Base-by-base conservation (phyloP, 2,888 invertebrate genomes). In the Dolichopus griseipennis region DNA sequence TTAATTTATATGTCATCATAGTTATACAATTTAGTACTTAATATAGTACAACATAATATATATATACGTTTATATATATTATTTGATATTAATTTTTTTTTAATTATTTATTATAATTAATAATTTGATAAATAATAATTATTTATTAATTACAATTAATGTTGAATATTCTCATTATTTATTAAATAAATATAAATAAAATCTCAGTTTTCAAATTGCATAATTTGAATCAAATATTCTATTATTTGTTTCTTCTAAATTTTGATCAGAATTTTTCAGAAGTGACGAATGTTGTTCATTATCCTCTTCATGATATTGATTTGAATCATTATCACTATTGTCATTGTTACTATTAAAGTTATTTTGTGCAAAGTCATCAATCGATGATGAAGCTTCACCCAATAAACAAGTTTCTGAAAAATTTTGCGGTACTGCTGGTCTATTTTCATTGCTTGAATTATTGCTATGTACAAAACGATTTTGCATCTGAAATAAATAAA, bases 351-450 rank as follows among this genome's bases (percentile, higher is more conserved):
- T 9, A 22, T 62, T 62, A 66, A 70, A 70, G 7, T 69, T 33
- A 43, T 70, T 67, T 52, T 66, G 70, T 21, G 68, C 72, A n/a
- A 72, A 69, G 63, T 72, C 72, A 12, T 69, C 69, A 27, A 72
- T 69, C 63, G 69, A 66, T 27, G 71, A 71, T 61, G 72, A 71
- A 21, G 69, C 68, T 68, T 68, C 70, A 8, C 70, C 70, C 62
- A 72, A 65, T n/a, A 63, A 21, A 69, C 69, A 72, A 27, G 27
- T 6, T 18, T 52, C 52, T 41, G 41, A 41, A 6, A 41, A 22
- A 62, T 12, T 62, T 62, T 20, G 21, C 10, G n/a, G n/a, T 20
- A 6, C 9, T 63, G 6, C n/a, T 64, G 37, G 15, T 37, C 18
- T 2, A 64, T 64, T 64, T 37, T 64, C 64, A 34, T 37, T 64